Evolutionary conservation across 2,797 vertebrate species (phyloP), one percentile per base, ranked within the genome.

Genomic region (Gastrophryne carolinensis): DNA sequence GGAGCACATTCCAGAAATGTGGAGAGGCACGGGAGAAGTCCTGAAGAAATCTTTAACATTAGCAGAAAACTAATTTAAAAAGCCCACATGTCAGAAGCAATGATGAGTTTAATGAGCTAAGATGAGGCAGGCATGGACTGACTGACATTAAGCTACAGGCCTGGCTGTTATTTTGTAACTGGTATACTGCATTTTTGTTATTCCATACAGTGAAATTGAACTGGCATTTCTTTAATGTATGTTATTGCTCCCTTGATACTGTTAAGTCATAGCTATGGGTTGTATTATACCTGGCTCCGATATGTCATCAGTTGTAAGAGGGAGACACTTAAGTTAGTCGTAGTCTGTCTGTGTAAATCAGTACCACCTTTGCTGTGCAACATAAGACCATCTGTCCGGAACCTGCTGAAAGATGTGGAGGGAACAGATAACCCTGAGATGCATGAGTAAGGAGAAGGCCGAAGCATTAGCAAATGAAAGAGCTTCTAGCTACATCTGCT

Each of bases 351-450:
- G 9, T 27, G 62, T 26, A 62, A 37, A 62, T 72, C 70, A 72
- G 57, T 34, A 19, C 29, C 70, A 52, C 71, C 71, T 64, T 50
- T 63, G 6, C 26, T 63, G 23, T 54, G 11, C 60, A 17, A 15
- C 60, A 63, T 50, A 54, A 65, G 60, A 2, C 58, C 49, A 73
- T 73, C 23, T 73, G 17, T 73, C 49, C 54, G 5, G n/a, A 39
- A 73, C 47, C 49, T 54, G 71, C 58, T 73, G 71, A 73, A 73
- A 73, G 71, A 73, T 64, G 5, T 15, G 4, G 47, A 54, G 71
- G 60, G 49, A 35, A 47, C 27, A 29, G 60, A 64, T 73, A 63
- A 63, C 60, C 71, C 53, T 56, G 47, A 37, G 60, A 63, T 54
- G 47, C 71, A 41, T 41, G 34, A 73, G 32, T 72, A 44, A 53